Percentiles rank a stretch among this genome's conserved stretches.
Evolutionary conservation across 2,797 vertebrate species (phyloP).

Genomic region (Calcarius lapponicus): DNA sequence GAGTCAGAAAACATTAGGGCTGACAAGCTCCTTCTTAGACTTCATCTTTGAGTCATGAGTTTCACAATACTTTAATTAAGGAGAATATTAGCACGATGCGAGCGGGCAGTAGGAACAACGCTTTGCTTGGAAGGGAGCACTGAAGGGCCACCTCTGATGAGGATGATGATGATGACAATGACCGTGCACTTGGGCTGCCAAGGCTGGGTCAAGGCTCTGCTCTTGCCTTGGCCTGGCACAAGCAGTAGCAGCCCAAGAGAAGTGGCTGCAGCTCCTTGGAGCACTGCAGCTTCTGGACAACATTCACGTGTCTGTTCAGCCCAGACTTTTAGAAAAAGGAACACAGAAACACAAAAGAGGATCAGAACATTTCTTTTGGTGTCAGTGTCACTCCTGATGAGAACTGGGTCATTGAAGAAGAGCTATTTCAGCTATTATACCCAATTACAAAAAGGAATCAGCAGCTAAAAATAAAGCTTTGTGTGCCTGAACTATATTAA

Average conservation of each 20-base stretch:
- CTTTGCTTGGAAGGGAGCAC: background rate
- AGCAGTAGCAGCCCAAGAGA: background rate
- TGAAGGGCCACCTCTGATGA: background rate
- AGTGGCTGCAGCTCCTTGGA: background rate
- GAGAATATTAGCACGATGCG: background rate
- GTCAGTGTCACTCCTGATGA: background rate
- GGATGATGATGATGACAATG: background rate
- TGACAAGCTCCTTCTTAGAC: background rate
- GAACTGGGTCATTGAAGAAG: constrained; percentile 35
- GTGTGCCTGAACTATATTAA: constrained; percentile 31
- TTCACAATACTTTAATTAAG: background rate
- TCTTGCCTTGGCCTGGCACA: background rate
- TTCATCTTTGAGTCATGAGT: background rate
- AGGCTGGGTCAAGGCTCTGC: background rate
- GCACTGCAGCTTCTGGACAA: background rate
- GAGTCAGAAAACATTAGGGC: background rate
- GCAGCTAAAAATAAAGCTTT: constrained; percentile 39
- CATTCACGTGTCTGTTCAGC: background rate
- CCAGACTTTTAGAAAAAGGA: background rate
- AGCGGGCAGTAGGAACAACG: background rate
- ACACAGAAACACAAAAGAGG: background rate
- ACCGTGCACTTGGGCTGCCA: background rate
- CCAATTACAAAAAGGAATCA: constrained; percentile 47
- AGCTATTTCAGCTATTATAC: constrained; percentile 7
- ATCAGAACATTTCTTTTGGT: background rate